These are phyloP conservation scores for Pogonomyrmex californicus DNA, from an alignment of 1,140 invertebrate species.

Conservation along the genomic window DNA sequence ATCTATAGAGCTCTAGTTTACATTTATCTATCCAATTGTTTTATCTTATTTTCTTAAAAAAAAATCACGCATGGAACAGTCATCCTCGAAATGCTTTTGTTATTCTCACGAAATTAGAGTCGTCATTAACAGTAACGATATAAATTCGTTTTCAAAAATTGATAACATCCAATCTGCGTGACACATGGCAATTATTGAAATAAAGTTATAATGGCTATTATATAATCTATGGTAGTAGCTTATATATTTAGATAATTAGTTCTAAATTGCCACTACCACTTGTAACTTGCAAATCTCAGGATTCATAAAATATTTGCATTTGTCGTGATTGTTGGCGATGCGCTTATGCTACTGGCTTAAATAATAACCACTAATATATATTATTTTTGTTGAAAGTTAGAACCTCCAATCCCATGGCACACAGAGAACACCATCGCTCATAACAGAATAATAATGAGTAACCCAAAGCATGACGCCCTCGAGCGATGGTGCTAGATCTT, in stretches of 20 bases:
- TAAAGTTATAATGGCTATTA: background rate
- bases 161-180: background rate
- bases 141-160: background rate
- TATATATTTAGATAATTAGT: background rate
- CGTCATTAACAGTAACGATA: background rate
- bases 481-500: constrained; percentile 81
- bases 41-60: background rate
- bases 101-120: background rate
- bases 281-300: background rate
- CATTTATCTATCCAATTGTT: background rate
- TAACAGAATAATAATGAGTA: constrained; percentile 96
- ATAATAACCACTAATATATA: constrained; percentile 25
- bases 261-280: background rate
- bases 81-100: background rate
- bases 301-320: constrained; percentile 39
- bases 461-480: constrained; percentile 91
- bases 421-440: constrained; percentile 96
- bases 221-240: background rate
- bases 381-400: constrained; percentile 70
- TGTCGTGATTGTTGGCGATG: background rate
- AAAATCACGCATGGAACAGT: background rate
- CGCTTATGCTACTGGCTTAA: background rate
- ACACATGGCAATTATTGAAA: constrained; percentile 6
- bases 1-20: background rate
- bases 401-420: constrained; percentile 97